Base-by-base conservation (phyloP, 2,888 invertebrate genomes). In the Matsumyia berberina region DNA sequence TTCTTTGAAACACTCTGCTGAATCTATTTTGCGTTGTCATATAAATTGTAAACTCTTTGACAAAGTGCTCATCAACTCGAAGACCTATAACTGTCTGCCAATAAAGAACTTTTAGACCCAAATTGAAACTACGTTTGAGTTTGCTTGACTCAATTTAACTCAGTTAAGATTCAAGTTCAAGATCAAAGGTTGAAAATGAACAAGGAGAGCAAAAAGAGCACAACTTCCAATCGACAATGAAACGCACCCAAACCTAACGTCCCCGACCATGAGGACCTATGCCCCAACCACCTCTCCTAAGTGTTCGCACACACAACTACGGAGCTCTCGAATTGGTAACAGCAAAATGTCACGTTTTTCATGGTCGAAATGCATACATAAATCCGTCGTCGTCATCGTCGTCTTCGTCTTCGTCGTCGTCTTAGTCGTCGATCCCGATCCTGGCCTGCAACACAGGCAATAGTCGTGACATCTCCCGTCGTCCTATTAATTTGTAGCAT, bases 271-370 rank as follows among this genome's bases (percentile, higher is more conserved):
- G 29, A 35, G 58, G 42, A 60, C 24, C 39, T 5, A 2, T 31
- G 11, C 12, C n/a, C 19, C 5, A 33, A n/a, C 24, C 58, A 60
- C 29, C 44, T 29, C 55, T 39, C 11, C 37, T 11, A n/a, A 29
- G 39, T 58, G 39, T 74, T 55, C 29, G 55, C 62, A 11, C 46
- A 62, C 33, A 62, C 17, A 64, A 46, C 42, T 11, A 42, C 49
- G 51, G 46, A 74, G 70, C 64, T 37, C 74, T 80, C 89, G 89
- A 89, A 89, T 90, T 70, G 80, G 90, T 89, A 90, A 90, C 91
- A 90, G 89, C 89, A 89, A 91, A 91, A 90, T 90, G 91, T 91
- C 90, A 90, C 90, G 91, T 90, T 90, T 90, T 90, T 90, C 90
- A 91, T 91, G 91, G 90, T 89, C 91, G 90, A 77, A 81, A 72